phyloP scores from a whole-genome alignment of 1,140 invertebrate genomes.

The Drosophila eugracilis region DNA sequence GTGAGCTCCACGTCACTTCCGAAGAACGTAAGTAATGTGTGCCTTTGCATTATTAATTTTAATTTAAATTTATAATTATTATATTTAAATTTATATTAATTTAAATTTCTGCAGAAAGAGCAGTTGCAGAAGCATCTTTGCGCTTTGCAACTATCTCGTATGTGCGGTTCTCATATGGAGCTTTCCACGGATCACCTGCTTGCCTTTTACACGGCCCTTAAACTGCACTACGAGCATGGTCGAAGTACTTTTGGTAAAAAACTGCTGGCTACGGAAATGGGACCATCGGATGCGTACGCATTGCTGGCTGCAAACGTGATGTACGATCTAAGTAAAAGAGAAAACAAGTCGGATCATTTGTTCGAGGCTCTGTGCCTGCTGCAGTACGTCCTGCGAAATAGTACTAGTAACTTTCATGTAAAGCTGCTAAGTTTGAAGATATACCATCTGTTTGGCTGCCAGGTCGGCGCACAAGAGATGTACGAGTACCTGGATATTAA shows the following conservation, averaged over 20 bases:
- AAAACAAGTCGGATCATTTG: constrained; percentile 87
- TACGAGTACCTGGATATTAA: constrained; percentile 94
- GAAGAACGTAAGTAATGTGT: constrained; percentile 85
- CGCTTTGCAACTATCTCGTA: constrained; percentile 88
- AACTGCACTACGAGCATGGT: constrained; percentile 86
- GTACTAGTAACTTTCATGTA: constrained; percentile 91
- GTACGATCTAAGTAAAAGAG: constrained; percentile 88
- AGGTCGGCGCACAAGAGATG: constrained; percentile 88
- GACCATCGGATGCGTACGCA: constrained; percentile 90
- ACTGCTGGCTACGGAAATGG: constrained; percentile 87
- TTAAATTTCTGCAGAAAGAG: constrained; percentile 85
- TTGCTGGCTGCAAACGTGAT: constrained; percentile 92
- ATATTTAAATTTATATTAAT: too few species aligned
- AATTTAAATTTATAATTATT: too few species aligned
- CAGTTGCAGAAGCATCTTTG: constrained; percentile 91
- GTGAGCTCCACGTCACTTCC: constrained; percentile 87
- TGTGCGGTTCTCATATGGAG: constrained; percentile 88
- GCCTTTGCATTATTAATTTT: background rate
- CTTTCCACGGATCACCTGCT: constrained; percentile 85
- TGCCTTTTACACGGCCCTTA: constrained; percentile 86
- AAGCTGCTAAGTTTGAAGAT: constrained; percentile 90
- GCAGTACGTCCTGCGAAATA: constrained; percentile 89
- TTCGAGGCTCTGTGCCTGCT: constrained; percentile 89
- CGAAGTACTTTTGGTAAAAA: constrained; percentile 84
- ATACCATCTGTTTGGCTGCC: constrained; percentile 90